These are phyloP conservation scores for Galago senegalensis DNA, from an alignment of 2,797 vertebrate species.

Conservation along the genomic window DNA sequence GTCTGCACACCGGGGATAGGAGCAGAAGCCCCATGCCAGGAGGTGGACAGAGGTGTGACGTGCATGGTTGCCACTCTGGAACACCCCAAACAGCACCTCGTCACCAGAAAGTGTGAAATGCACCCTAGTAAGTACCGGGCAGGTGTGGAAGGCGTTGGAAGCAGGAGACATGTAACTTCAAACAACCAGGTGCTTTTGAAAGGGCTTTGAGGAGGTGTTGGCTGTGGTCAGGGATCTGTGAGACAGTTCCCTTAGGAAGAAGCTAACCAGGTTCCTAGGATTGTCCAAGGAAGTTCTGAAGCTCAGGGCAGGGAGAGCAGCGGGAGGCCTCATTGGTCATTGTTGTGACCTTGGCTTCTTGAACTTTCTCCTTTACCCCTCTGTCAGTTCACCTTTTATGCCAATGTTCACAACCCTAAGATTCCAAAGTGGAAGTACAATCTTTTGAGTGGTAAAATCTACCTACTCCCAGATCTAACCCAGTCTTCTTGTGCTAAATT, in stretches of 20 bases:
- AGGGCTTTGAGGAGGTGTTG: rapidly evolving
- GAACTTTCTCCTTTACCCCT: background rate
- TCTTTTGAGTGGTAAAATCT: background rate
- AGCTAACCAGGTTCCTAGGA: rapidly evolving
- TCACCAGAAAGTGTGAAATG: rapidly evolving
- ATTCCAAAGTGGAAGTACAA: rapidly evolving
- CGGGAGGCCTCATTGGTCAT: rapidly evolving
- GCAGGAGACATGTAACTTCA: too few relatives aligned
- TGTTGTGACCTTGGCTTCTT: too few relatives aligned
- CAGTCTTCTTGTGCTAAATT: background rate
- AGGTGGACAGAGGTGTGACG: rapidly evolving
- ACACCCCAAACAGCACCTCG: rapidly evolving
- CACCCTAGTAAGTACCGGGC: rapidly evolving
- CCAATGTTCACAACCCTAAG: background rate
- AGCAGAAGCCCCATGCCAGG: rapidly evolving
- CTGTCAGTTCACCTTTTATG: rapidly evolving
- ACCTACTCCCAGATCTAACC: background rate
- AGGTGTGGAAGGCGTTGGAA: background rate
- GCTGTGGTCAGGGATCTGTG: rapidly evolving
- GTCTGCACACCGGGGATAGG: too few relatives aligned
- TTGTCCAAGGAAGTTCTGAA: too few relatives aligned
- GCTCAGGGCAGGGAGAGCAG: rapidly evolving
- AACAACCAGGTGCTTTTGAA: too few relatives aligned
- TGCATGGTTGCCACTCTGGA: rapidly evolving
- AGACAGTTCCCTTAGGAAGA: rapidly evolving